Conservation (phyloP, 1,140 invertebrate genomes). For the Papilio polytes region DNA sequence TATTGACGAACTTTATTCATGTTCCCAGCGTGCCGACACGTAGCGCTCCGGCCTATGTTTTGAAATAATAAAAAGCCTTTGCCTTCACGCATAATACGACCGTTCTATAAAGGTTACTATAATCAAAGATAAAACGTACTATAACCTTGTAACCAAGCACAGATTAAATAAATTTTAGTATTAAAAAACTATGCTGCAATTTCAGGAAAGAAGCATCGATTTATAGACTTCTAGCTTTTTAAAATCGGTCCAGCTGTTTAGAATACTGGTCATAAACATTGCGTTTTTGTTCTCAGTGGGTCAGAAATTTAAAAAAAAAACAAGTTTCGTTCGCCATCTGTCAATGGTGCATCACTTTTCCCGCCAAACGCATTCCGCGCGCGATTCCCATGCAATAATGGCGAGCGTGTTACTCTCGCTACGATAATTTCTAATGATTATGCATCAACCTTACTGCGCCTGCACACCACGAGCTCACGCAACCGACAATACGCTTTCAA, state of each 20-base stretch:
- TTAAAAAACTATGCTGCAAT: too few species aligned
- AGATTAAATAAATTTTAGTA: neutral
- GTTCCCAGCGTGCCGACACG: slow-evolving; percentile 71
- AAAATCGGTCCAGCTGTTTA: neutral
- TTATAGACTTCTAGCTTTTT: neutral
- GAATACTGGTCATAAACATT: neutral
- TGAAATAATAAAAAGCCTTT: slow-evolving; percentile 39
- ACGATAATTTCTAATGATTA: slow-evolving; percentile 78
- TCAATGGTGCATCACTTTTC: slow-evolving; percentile 62
- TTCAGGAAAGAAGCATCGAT: too few species aligned
- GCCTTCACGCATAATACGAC: slow-evolving; percentile 37
- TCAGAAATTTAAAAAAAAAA: slow-evolving; percentile 40
- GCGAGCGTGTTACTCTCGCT: slow-evolving; percentile 58
- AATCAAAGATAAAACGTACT: neutral
- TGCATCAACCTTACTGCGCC: slow-evolving; percentile 75
- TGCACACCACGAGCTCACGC: slow-evolving; percentile 78
- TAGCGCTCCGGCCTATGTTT: slow-evolving; percentile 43
- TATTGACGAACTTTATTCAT: slow-evolving; percentile 61
- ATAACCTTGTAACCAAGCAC: neutral
- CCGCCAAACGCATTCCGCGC: slow-evolving; percentile 61
- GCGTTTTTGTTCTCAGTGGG: neutral
- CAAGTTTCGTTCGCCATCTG: slow-evolving; percentile 53
- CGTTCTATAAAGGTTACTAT: slow-evolving; percentile 10
- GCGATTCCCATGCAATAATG: slow-evolving; percentile 66
- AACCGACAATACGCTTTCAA: slow-evolving; percentile 82